These are phyloP conservation scores for Hassar affinis DNA, from an alignment of 2,113 vertebrate species.

Conservation along the genomic window DNA sequence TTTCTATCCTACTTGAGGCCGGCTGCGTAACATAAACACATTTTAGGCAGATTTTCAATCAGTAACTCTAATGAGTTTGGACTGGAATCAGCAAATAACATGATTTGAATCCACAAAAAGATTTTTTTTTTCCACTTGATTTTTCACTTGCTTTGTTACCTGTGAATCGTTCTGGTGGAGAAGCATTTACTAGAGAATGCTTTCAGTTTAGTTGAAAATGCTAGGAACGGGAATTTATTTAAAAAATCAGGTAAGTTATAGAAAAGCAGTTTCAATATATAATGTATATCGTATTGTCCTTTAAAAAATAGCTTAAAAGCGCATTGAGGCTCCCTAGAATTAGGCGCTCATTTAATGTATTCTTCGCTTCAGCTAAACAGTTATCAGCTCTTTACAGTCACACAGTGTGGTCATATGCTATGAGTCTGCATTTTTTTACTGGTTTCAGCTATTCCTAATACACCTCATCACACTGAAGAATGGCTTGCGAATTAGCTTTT, in stretches of 20 bases:
- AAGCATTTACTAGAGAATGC: not conserved
- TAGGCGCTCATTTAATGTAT: not conserved
- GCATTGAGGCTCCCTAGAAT: too few species aligned
- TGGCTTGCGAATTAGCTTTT: not conserved
- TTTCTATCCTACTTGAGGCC: not conserved
- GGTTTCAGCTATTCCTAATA: not conserved
- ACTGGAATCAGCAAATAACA: not conserved
- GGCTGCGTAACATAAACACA: slow-evolving; percentile 25
- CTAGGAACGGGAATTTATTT: not conserved
- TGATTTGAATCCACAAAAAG: not conserved
- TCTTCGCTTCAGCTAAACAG: slow-evolving; percentile 1
- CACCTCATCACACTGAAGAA: not conserved
- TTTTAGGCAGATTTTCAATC: slow-evolving; percentile 31
- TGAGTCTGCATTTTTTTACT: not conserved
- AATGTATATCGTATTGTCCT: not conserved
- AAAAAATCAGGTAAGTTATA: not conserved
- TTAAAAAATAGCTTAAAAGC: not conserved
- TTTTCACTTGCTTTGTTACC: not conserved
- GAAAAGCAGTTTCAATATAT: not conserved
- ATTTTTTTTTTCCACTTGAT: not conserved
- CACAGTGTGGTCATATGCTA: not conserved
- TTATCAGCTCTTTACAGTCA: slow-evolving; percentile 16
- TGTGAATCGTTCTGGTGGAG: not conserved
- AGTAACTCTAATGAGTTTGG: slow-evolving; percentile 12
- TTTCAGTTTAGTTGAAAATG: not conserved